These are phyloP conservation scores for Tragelaphus oryx DNA, from an alignment of 2,797 vertebrate species.

Conservation along the genomic window DNA sequence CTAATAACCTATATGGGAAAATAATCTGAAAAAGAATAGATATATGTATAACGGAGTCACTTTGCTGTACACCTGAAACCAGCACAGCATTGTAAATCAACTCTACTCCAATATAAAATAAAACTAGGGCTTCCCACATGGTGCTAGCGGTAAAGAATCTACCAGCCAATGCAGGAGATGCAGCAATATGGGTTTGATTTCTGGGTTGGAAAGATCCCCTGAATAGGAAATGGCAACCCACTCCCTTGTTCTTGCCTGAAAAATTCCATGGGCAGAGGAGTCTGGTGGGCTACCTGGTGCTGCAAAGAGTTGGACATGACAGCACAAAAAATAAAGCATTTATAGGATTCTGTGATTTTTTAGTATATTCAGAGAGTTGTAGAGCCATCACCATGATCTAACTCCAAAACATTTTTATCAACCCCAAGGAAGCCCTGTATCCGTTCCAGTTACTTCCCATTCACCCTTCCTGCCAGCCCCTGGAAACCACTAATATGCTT, in stretches of 20 bases:
- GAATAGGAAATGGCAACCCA: not conserved
- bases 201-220: not conserved
- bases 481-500: not conserved
- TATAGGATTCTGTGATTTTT: not conserved
- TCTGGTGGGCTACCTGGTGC: not conserved
- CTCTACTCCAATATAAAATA: not conserved
- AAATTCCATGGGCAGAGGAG: not conserved
- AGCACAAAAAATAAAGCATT: not conserved
- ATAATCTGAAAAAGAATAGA: not conserved
- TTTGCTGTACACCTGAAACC: not conserved
- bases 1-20: not conserved
- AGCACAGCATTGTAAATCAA: not conserved
- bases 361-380: not conserved
- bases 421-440: not conserved
- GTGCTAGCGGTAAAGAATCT: not conserved
- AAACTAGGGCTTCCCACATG: not conserved
- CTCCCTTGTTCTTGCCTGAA: not conserved
- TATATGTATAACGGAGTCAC: not conserved
- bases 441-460: not conserved
- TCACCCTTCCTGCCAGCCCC: no score
- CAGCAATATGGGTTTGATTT: not conserved
- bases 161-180: accelerated
- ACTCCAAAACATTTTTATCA: not conserved
- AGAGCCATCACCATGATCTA: not conserved
- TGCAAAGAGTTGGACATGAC: not conserved